Conservation (phyloP, 30 jellyfish, hydroid and myxozoan genomes). For the Catostylus mosaicus region DNA sequence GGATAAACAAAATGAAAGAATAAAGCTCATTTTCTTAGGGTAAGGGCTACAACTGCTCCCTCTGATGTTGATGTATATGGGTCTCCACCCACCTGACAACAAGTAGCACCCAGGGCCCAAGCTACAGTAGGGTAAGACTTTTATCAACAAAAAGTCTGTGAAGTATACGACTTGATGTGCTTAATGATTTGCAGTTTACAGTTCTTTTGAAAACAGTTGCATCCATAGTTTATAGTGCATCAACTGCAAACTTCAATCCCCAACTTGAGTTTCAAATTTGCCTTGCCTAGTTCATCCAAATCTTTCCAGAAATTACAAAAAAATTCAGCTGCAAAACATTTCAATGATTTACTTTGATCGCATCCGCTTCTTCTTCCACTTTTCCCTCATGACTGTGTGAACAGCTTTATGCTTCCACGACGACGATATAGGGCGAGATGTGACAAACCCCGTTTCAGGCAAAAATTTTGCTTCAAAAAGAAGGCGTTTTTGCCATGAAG, state of each 20-base stretch:
- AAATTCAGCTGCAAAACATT: background rate
- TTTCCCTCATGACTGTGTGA: conserved; percentile 63
- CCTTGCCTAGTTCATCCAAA: background rate
- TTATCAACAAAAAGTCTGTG: background rate
- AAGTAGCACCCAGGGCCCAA: too few species aligned
- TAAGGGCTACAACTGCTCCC: too few species aligned
- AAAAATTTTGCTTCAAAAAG: too few species aligned
- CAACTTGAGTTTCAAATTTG: background rate
- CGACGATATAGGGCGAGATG: conserved; percentile 53
- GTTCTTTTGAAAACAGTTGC: background rate
- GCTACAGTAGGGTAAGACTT: too few species aligned
- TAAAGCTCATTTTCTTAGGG: too few species aligned
- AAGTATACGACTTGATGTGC: background rate
- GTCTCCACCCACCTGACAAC: too few species aligned
- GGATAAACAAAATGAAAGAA: too few species aligned
- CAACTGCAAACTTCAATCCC: background rate
- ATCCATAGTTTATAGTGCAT: background rate
- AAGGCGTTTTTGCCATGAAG: too few species aligned
- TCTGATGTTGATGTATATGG: too few species aligned
- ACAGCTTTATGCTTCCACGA: conserved; percentile 23
- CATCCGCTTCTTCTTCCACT: conserved; percentile 74
- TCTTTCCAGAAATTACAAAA: background rate
- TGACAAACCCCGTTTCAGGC: too few species aligned
- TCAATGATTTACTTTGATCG: conserved; percentile 52
- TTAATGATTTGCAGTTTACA: background rate